phyloP scores from a whole-genome alignment of 2,888 invertebrate genomes.

The Lithophane socia region DNA sequence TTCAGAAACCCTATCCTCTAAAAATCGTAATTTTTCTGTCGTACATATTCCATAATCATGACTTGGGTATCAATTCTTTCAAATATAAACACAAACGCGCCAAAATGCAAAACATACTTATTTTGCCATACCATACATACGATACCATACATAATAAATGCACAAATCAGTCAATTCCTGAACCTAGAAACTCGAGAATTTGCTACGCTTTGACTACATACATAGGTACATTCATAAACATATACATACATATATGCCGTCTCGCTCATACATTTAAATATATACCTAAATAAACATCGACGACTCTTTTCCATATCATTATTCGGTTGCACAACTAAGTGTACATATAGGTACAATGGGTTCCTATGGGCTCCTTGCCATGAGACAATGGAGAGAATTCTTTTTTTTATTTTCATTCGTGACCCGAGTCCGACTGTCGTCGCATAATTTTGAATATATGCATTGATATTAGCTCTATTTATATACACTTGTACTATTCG shows the following conservation, averaged over 20 bases:
- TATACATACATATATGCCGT: conserved; percentile 3
- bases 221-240: conserved; percentile 11
- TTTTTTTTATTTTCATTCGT: conserved; percentile 73
- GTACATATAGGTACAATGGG: conserved; percentile 78
- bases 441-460: conserved; percentile 63
- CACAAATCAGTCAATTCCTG: neutral
- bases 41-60: neutral
- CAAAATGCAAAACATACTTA: no score
- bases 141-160: neutral
- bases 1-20: neutral
- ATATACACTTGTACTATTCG: conserved; percentile 22
- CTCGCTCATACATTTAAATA: conserved; percentile 51
- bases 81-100: neutral
- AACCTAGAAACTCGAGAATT: neutral
- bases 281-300: conserved; percentile 66
- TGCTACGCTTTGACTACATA: neutral
- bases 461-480: conserved; percentile 45
- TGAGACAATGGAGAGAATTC: conserved; percentile 79
- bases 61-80: no score
- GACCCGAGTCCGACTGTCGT: conserved; percentile 53
- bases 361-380: conserved; percentile 68
- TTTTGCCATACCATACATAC: no score
- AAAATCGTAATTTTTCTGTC: neutral
- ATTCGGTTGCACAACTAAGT: conserved; percentile 82
- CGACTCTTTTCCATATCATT: conserved; percentile 81